Conservation (phyloP, 2,797 vertebrate species). For the Sebastes vulpes region DNA sequence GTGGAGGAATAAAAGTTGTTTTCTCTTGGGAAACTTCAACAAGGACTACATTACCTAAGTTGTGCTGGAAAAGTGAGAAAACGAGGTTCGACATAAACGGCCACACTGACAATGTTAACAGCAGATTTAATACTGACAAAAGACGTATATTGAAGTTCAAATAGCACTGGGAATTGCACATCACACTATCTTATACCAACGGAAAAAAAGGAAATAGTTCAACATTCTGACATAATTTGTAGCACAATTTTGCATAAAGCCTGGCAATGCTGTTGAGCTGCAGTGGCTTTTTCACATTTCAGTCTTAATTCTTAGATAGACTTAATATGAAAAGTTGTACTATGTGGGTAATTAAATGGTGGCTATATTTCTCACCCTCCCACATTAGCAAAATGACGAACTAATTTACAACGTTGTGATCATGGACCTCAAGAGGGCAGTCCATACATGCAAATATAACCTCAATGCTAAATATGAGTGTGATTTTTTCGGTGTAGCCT, state of each 20-base stretch:
- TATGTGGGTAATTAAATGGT: slow-evolving; percentile 25
- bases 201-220: neutral
- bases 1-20: slow-evolving; percentile 43
- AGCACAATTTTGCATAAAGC: slow-evolving; percentile 4
- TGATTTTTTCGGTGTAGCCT: neutral
- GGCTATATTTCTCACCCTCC: slow-evolving; percentile 13
- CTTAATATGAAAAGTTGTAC: slow-evolving; percentile 11
- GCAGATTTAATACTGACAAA: neutral
- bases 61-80: neutral
- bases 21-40: slow-evolving; percentile 55
- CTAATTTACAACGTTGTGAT: slow-evolving; percentile 48
- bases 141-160: neutral
- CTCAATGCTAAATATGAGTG: slow-evolving; percentile 19
- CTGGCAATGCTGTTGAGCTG: slow-evolving; percentile 3
- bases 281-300: slow-evolving; percentile 1
- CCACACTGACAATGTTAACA: slow-evolving; percentile 21
- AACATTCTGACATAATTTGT: neutral
- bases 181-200: neutral
- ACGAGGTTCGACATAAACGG: neutral
- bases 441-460: slow-evolving; percentile 51
- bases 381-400: slow-evolving; percentile 46
- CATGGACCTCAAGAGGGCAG: slow-evolving; percentile 69
- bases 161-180: neutral
- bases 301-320: slow-evolving; percentile 11
- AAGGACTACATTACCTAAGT: slow-evolving; percentile 16